phyloP scores from a whole-genome alignment of 2,888 invertebrate genomes.

The Caenorhabditis doughertyi region DNA sequence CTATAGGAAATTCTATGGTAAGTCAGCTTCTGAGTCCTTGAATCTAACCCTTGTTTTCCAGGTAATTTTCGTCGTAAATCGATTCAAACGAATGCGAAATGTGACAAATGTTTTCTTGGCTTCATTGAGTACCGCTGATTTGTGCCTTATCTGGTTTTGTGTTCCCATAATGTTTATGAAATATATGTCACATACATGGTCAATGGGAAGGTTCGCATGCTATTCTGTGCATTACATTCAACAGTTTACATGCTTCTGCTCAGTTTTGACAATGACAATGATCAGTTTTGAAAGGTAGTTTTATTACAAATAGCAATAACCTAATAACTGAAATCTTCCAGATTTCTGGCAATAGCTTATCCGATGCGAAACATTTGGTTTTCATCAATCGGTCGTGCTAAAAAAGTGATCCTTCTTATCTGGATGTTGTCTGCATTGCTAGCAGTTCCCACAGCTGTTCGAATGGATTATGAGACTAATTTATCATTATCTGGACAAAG shows the following conservation, averaged over 20 bases:
- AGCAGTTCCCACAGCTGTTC: conserved; percentile 86
- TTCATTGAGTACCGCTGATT: conserved; percentile 87
- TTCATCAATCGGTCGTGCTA: conserved; percentile 87
- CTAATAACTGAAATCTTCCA: conserved; percentile 81
- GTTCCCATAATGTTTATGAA: conserved; percentile 86
- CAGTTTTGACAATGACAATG: conserved; percentile 88
- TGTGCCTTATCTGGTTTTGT: conserved; percentile 87
- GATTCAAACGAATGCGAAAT: conserved; percentile 83
- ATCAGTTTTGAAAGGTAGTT: conserved; percentile 88
- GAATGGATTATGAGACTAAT: conserved; percentile 84
- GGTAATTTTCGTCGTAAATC: conserved; percentile 78
- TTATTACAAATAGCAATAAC: background rate
- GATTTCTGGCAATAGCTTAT: conserved; percentile 88
- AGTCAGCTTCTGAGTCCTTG: background rate
- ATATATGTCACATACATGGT: conserved; percentile 85
- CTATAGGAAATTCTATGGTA: conserved; percentile 77
- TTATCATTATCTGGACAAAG: conserved; percentile 59
- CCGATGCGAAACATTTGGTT: conserved; percentile 88
- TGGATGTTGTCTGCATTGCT: conserved; percentile 87
- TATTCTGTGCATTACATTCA: background rate
- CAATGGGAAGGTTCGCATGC: background rate
- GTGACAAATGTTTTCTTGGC: conserved; percentile 88
- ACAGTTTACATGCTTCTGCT: conserved; percentile 83
- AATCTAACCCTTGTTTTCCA: conserved; percentile 16
- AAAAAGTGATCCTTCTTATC: conserved; percentile 85